Conservation (phyloP, 2,888 invertebrate species). For the Cosmia pyralina region DNA sequence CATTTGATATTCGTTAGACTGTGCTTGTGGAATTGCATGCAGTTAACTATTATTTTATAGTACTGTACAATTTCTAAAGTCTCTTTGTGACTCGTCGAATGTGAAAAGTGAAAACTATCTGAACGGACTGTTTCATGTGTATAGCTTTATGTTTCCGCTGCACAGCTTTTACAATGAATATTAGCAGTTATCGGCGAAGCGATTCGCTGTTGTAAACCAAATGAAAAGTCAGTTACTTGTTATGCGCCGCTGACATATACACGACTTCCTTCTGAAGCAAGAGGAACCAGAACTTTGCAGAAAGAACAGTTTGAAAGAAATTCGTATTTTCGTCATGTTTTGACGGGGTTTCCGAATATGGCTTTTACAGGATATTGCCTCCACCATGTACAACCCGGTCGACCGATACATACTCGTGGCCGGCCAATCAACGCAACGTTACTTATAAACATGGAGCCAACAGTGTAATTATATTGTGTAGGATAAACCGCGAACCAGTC, state of each 20-base stretch:
- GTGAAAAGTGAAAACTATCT: slow-evolving; percentile 50
- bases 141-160: slow-evolving; percentile 54
- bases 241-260: slow-evolving; percentile 39
- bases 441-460: neutral
- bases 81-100: slow-evolving; percentile 25
- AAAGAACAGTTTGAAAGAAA: slow-evolving; percentile 1
- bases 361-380: neutral
- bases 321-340: slow-evolving; percentile 15
- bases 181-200: slow-evolving; percentile 33
- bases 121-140: slow-evolving; percentile 36
- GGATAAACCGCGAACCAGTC: slow-evolving; percentile 11
- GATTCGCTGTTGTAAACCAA: slow-evolving; percentile 23
- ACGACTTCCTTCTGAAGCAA: neutral
- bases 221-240: slow-evolving; percentile 27
- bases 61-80: slow-evolving; percentile 9
- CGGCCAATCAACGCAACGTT: neutral
- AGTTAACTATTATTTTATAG: slow-evolving; percentile 26
- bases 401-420: neutral
- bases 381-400: neutral
- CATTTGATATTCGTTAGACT: slow-evolving; percentile 32
- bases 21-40: slow-evolving; percentile 5
- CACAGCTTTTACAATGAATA: slow-evolving; percentile 48
- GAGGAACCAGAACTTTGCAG: slow-evolving; percentile 4
- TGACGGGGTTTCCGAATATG: neutral
- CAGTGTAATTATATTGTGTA: neutral